Percentiles rank a stretch among this genome's conserved stretches.
Conservation (phyloP, 2,797 vertebrate genomes). For the Carduelis carduelis region DNA sequence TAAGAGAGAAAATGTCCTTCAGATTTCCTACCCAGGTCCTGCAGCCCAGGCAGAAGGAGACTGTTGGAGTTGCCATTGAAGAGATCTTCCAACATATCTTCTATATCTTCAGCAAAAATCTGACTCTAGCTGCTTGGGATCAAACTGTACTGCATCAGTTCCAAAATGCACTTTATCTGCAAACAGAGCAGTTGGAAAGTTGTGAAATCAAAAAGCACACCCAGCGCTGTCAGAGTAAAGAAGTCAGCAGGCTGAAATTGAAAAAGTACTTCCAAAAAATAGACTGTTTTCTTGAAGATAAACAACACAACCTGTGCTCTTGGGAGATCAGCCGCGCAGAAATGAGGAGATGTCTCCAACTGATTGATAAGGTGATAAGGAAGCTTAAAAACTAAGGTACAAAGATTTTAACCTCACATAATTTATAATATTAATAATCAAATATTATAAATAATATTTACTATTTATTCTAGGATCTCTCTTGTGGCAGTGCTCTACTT, state of each 20-base stretch:
- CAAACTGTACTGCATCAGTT: not conserved
- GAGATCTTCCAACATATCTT: constrained; percentile 64
- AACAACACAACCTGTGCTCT: constrained; percentile 58
- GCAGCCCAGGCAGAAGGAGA: constrained; percentile 3
- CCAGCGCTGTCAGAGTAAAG: not conserved
- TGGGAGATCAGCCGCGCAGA: constrained; percentile 64
- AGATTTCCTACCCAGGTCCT: constrained; percentile 36
- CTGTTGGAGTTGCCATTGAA: not conserved
- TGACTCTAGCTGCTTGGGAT: constrained; percentile 62
- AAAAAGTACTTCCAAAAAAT: constrained; percentile 63
- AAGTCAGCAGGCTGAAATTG: constrained; percentile 9
- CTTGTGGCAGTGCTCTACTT: not conserved
- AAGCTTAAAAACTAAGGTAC: constrained; percentile 55
- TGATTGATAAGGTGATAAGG: not conserved
- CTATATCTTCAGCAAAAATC: constrained; percentile 39
- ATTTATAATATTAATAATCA: not conserved
- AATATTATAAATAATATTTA: not conserved
- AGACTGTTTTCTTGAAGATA: constrained; percentile 33
- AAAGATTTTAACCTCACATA: not conserved
- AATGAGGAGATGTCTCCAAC: constrained; percentile 42
- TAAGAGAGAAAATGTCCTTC: constrained; percentile 42
- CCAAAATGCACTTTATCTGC: constrained; percentile 12
- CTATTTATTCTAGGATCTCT: not conserved
- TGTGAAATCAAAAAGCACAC: not conserved
- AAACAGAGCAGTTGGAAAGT: constrained; percentile 23